Evolutionary conservation across 1,140 invertebrate genomes (phyloP).

Genomic region (Drosophila bocqueti): DNA sequence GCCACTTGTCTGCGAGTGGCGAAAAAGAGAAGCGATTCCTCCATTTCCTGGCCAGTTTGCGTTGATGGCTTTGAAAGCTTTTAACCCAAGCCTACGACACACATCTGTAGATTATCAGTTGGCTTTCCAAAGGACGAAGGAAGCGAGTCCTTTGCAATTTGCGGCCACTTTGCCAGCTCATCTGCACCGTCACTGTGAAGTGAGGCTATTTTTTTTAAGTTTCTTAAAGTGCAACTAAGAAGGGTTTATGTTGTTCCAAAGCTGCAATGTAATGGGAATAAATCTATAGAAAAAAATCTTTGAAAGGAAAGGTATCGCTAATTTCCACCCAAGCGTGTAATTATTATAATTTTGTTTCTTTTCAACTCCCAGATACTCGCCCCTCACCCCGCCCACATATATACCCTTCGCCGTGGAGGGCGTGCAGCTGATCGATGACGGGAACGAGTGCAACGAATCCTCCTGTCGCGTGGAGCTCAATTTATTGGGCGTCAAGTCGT

Average conservation of each 20-base stretch:
- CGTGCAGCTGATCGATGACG: constrained; percentile 91
- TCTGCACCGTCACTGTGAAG: constrained; percentile 22
- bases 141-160: constrained; percentile 60
- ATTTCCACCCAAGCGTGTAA: neutral
- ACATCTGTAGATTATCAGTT: constrained; percentile 69
- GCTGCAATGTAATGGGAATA: neutral
- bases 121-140: constrained; percentile 33
- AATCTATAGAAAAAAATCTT: neutral
- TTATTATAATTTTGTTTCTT: constrained; percentile 7
- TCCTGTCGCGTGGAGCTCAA: constrained; percentile 86
- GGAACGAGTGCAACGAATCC: constrained; percentile 87
- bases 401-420: constrained; percentile 85
- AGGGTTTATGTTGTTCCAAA: neutral
- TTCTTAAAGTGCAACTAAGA: neutral
- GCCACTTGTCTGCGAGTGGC: constrained; percentile 70
- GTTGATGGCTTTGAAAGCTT: constrained; percentile 78
- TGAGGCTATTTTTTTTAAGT: constrained; percentile 1
- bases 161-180: constrained; percentile 60
- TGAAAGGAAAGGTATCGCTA: neutral
- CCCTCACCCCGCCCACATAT: constrained; percentile 74
- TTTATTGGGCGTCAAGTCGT: constrained; percentile 85
- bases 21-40: constrained; percentile 57
- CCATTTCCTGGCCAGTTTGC: constrained; percentile 74
- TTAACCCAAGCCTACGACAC: constrained; percentile 65
- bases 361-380: constrained; percentile 66